Evolutionary conservation across 2,113 vertebrate genomes (phyloP), one percentile per base, ranked within the genome.

Genomic region (Alligator sinensis): DNA sequence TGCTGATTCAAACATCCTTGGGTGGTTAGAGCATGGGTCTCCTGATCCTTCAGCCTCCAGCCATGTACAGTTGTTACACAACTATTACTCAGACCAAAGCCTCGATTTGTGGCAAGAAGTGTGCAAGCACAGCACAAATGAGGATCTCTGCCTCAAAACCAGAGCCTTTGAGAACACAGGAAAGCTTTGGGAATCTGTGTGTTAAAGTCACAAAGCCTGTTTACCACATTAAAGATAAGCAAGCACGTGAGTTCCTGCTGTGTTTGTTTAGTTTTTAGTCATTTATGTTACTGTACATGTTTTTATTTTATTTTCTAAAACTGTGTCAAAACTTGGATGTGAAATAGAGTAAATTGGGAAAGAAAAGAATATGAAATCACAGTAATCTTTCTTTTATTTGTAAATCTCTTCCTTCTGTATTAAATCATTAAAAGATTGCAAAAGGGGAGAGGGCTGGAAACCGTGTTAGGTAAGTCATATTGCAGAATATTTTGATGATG

Each of bases 401-500:
- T 57, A 92, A 80, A 86, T 4, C 2, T 64, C n/a, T 93, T 96
- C 82, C 91, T 96, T 91, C 61, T 75, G 87, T 92, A 77, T 68
- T 92, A 93, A 94, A 88, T 27, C 68, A 55, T 18, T 54, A 64
- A 54, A 70, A 64, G 38, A 79, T 95, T 96, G 86, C 92, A 90
- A 97, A 80, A 19, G 55, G 62, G 30, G 60, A 74, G 12, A 17
- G 47, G 47, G 47, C 47, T 47, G 47, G 47, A 47, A 74, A 11
- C 17, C 15, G 82, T 16, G 9, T 30, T 88, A 83, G 76, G 87
- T 84, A 92, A 95, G 95, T 89, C 91, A 11, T 11, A 68, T 80
- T 82, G 70, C 3, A 3, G 93, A 97, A 64, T 62, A 11, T 47
- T 60, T 66, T 90, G 80, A 47, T 97, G 87, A 94, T 77, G 96